Evolutionary conservation across 2,113 vertebrate genomes (phyloP), one percentile per base, ranked within the genome.

Genomic region (Apaloderma vittatum): DNA sequence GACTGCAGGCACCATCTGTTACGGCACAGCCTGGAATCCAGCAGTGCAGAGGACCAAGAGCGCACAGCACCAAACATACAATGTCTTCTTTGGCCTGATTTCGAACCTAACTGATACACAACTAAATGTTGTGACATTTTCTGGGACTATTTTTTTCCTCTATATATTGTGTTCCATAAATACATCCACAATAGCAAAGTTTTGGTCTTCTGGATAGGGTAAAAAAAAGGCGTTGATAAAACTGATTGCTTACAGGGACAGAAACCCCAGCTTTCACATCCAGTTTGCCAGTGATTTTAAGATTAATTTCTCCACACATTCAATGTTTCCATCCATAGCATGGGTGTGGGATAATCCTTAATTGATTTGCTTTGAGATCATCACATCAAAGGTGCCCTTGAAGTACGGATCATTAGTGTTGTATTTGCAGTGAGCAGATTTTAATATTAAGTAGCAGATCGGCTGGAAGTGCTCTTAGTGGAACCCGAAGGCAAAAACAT

Each of bases 331-430:
- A 86, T 78, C 88, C 81, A 27, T 36, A 86, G 65, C 54, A 52
- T 52, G 84, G 72, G 75, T 86, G 81, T 92, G 93, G 61, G 83
- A 70, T 65, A 93, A 91, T 58, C 27, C 77, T 58, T 71, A 59
- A 88, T 16, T 83, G 59, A 95, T 94, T 94, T 65, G 32, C 65
- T 96, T 96, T 88, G 91, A 92, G 87, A 91, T 86, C 86, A 92
- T 93, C 43, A 65, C 88, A 96, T 94, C 84, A 95, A 97, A 97
- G 86, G 24, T 88, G 34, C 68, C 77, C 81, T 93, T 91, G 83
- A 94, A 95, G 85, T 81, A 62, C 22, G 85, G 85, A 94, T 59
- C 74, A 48, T 88, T 80, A 77, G 40, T 21, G 80, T 74, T 94
- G 86, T 78, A 88, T 91, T 94, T 83, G 67, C 68, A 88, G 46